Percentiles rank a stretch among this genome's conserved stretches.
Conservation (phyloP, 2,113 vertebrate genomes). For the Cyphomyrus discorhynchus region DNA sequence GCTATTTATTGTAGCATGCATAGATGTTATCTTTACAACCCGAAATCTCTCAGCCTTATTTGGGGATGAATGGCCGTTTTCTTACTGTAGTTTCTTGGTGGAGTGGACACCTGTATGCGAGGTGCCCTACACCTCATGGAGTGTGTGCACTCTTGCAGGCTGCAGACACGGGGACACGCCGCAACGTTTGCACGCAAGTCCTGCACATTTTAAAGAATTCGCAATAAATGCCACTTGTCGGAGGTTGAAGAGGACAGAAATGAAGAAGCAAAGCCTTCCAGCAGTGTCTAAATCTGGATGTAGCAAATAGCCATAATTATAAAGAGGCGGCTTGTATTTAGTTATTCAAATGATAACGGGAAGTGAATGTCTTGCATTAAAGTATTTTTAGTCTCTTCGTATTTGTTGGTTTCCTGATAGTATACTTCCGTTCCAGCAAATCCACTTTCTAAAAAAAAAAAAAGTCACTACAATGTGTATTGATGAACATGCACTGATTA, state of each 20-base stretch:
- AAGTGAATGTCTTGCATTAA: not conserved
- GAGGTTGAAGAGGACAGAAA: not conserved
- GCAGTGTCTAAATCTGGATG: not conserved
- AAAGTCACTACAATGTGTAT: too few relatives aligned
- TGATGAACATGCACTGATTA: too few relatives aligned
- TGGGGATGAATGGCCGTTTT: not conserved
- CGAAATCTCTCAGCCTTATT: not conserved
- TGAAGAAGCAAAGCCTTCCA: not conserved
- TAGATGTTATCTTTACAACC: not conserved
- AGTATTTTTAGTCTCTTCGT: not conserved
- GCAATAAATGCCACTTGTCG: not conserved
- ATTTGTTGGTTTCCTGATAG: not conserved
- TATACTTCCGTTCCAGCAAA: not conserved
- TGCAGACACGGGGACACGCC: not conserved
- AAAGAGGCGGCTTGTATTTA: constrained; percentile 38
- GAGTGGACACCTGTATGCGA: not conserved
- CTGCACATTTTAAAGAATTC: not conserved
- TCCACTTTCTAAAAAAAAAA: not conserved
- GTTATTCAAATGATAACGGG: constrained; percentile 15
- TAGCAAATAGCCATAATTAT: constrained; percentile 29
- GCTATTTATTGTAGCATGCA: not conserved
- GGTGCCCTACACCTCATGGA: not conserved
- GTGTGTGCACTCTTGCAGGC: not conserved
- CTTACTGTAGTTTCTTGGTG: not conserved
- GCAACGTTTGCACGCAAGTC: not conserved